These are phyloP conservation scores for Standfussiana lucernea DNA, from an alignment of 2,888 invertebrate species.

Conservation along the genomic window DNA sequence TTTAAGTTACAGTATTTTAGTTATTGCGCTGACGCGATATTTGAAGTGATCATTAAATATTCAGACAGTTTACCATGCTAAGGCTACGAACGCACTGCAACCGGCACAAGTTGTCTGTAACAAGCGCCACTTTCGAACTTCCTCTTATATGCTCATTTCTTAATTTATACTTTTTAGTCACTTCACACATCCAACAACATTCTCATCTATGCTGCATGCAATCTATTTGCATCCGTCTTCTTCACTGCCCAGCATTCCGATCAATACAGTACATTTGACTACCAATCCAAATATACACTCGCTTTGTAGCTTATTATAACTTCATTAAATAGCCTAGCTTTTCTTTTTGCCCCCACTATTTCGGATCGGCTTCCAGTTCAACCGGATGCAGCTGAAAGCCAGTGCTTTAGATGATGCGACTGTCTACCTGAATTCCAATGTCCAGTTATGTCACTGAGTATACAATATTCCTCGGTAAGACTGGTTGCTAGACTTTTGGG, in stretches of 20 bases:
- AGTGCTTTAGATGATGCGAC: background rate
- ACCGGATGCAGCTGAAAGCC: background rate
- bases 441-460: background rate
- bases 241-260: too few relatives aligned
- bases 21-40: background rate
- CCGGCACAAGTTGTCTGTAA: too few relatives aligned
- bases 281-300: background rate
- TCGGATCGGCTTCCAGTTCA: background rate
- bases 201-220: too few relatives aligned
- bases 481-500: background rate
- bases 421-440: background rate
- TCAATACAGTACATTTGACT: too few relatives aligned
- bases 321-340: background rate
- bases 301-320: background rate
- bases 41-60: background rate
- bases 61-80: background rate
- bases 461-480: background rate
- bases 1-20: background rate
- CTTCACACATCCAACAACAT: too few relatives aligned
- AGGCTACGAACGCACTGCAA: background rate
- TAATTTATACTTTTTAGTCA: too few relatives aligned
- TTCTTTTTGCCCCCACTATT: background rate
- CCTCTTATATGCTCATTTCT: too few relatives aligned
- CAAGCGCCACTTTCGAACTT: too few relatives aligned
- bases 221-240: too few relatives aligned